These are phyloP conservation scores for Oxyura jamaicensis DNA, from an alignment of 2,113 vertebrate genomes.

Conservation along the genomic window DNA sequence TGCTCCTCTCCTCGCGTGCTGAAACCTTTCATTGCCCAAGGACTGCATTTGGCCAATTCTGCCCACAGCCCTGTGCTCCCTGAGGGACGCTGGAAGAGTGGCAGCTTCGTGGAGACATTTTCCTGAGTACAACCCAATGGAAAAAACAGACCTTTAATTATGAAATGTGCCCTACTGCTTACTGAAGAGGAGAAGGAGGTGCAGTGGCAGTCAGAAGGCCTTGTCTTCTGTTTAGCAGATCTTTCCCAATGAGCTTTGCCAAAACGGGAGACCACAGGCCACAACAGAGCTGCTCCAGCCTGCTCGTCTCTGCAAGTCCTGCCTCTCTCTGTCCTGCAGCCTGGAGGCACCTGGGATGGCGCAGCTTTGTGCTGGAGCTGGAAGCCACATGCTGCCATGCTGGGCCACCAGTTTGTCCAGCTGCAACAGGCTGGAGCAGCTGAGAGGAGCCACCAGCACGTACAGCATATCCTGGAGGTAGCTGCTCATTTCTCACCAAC, in stretches of 20 bases:
- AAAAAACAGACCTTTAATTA: background rate
- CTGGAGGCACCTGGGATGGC: background rate
- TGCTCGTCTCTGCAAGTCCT: background rate
- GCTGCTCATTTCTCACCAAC: background rate
- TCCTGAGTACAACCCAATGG: background rate
- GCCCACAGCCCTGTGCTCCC: background rate
- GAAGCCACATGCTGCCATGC: background rate
- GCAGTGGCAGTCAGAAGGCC: background rate
- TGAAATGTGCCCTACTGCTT: background rate
- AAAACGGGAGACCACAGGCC: background rate
- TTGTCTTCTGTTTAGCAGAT: background rate
- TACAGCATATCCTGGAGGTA: background rate
- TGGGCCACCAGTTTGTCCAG: background rate
- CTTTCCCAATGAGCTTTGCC: background rate
- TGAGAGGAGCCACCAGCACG: background rate
- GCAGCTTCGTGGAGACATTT: background rate
- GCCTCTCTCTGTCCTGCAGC: background rate
- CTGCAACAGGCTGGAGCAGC: background rate
- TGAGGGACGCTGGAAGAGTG: background rate
- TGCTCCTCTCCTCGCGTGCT: background rate
- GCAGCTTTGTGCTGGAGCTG: background rate
- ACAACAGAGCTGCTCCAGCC: accelerated
- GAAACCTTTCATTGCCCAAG: background rate
- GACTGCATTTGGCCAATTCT: background rate
- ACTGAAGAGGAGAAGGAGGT: background rate